These are phyloP conservation scores for Gerris lacustris DNA, from an alignment of 2,888 invertebrate genomes.

Conservation along the genomic window DNA sequence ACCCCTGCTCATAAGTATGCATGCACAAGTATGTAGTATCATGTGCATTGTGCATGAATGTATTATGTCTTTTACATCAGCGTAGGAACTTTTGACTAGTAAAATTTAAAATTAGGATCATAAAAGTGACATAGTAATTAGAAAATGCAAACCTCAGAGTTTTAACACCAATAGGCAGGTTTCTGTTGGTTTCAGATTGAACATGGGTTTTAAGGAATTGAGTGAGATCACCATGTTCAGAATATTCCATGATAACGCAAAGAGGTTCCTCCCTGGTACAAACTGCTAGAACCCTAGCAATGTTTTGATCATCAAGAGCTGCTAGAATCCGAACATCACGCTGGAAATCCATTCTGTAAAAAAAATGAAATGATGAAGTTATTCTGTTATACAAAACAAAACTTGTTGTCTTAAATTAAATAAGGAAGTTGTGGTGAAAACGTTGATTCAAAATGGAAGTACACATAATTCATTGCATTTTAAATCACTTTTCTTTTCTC, in stretches of 20 bases:
- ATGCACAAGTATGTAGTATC: too few relatives aligned
- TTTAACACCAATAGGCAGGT: slow-evolving; percentile 32
- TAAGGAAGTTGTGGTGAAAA: background rate
- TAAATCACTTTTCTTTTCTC: too few relatives aligned
- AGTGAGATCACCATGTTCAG: slow-evolving; percentile 48
- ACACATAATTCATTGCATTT: too few relatives aligned
- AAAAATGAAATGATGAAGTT: slow-evolving; percentile 1
- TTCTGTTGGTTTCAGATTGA: slow-evolving; percentile 36
- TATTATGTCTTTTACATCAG: too few relatives aligned
- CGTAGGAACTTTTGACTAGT: too few relatives aligned
- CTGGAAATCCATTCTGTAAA: slow-evolving; percentile 64
- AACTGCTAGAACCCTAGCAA: slow-evolving; percentile 44
- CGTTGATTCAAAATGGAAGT: background rate
- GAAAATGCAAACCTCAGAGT: slow-evolving; percentile 33
- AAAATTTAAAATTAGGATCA: too few relatives aligned
- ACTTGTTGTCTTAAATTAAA: too few relatives aligned
- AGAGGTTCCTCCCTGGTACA: slow-evolving; percentile 44
- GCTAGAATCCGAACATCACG: slow-evolving; percentile 75
- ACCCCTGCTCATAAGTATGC: too few relatives aligned
- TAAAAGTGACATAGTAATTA: too few relatives aligned
- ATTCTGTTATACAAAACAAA: background rate
- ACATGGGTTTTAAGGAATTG: slow-evolving; percentile 41
- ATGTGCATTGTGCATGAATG: too few relatives aligned
- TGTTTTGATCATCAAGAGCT: slow-evolving; percentile 52
- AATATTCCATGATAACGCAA: slow-evolving; percentile 48